Evolutionary conservation across 2,113 vertebrate genomes (phyloP).

Genomic region (Paradoxurus hermaphroditus): DNA sequence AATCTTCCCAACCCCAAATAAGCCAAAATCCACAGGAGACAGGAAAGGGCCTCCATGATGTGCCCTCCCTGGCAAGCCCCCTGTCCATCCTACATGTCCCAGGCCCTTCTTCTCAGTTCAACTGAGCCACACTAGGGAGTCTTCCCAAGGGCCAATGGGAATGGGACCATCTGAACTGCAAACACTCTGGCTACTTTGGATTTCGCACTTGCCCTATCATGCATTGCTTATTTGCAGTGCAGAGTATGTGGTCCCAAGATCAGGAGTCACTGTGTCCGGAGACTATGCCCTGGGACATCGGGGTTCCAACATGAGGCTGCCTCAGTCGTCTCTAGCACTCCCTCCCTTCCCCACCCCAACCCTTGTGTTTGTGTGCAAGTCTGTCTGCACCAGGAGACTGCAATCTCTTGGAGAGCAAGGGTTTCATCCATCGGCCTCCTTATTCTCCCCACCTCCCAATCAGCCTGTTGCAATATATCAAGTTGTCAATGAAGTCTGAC

Average conservation of each 20-base stretch:
- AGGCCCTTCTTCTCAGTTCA: background rate
- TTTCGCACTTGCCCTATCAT: background rate
- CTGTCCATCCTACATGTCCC: background rate
- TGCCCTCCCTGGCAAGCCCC: background rate
- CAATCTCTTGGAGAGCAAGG: background rate
- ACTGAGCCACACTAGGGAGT: background rate
- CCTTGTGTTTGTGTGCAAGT: background rate
- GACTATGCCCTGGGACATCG: background rate
- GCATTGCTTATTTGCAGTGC: background rate
- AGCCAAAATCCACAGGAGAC: background rate
- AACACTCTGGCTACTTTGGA: too few relatives aligned
- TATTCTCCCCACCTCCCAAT: background rate
- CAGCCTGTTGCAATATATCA: accelerated
- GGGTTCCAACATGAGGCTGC: background rate
- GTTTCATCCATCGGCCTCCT: background rate
- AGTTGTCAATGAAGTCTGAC: background rate
- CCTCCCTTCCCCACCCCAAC: accelerated
- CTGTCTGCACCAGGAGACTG: background rate
- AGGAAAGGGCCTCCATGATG: background rate
- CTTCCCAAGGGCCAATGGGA: background rate
- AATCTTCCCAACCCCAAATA: background rate
- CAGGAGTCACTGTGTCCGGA: background rate
- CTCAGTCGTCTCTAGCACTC: background rate
- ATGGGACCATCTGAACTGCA: background rate
- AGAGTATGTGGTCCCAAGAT: background rate